Base-by-base conservation (phyloP, 2,797 vertebrate genomes). In the Lepilemur septentrionalis region DNA sequence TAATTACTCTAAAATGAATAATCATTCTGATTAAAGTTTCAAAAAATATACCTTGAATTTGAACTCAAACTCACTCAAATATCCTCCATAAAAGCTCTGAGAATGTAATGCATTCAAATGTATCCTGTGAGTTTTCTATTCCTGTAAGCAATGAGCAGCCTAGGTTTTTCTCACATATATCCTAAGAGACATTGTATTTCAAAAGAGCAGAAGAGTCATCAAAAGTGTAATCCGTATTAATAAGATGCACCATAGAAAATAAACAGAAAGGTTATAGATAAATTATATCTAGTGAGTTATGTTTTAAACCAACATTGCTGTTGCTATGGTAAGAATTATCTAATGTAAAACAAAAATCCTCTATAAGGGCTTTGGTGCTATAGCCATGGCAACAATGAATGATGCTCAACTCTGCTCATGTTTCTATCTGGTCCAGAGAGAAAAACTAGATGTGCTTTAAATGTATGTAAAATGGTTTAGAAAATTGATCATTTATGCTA, bases 261-360 rank as follows among this genome's bases (percentile, higher is more conserved):
- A 93, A 61, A 97, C 95, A 97, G 96, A 98, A 97, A 97, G 83
- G 63, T 96, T 97, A 98, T 87, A 98, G 96, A 98, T 93, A 97
- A 98, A 97, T 98, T 98, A 87, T 89, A 97, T 95, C 15, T 89
- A 96, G 86, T 73, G 85, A 92, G n/a, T 94, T 96, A 95, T 90
- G 96, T 94, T 98, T 98, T 94, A 97, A 97, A 97, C 90, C 96
- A 97, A 83, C 92, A 93, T 52, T 97, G 94, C 81, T 97, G 98
- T 98, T 99, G 96, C 98, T 98, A 98, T 98, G 98, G 98, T 55
- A 98, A 97, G 83, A 93, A 94, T 78, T 95, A 98, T 91, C 93
- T 90, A 96, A 95, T 69, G 92, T 96, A 97, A 98, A 98, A 98
- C 95, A 97, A 98, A 98, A 98, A 97, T 97, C 61, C 46, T 82